These are phyloP conservation scores for Orchesellides sinensis DNA, from an alignment of 2,888 invertebrate genomes.

Conservation along the genomic window DNA sequence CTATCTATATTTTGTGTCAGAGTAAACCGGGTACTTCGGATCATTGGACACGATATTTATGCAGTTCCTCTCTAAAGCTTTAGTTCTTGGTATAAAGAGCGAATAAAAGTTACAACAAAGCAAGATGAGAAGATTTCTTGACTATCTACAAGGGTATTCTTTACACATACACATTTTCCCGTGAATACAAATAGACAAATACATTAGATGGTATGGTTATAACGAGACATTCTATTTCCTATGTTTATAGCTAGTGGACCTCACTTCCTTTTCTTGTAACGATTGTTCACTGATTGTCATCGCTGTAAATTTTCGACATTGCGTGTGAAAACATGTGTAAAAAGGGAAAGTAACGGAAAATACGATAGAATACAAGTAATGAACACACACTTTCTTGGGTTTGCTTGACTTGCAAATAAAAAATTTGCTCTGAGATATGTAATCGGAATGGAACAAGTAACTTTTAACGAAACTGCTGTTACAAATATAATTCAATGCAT, in stretches of 20 bases:
- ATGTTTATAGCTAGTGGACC: slow-evolving; percentile 59
- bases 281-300: slow-evolving; percentile 58
- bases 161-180: background rate
- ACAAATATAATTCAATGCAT: too few species aligned
- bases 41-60: slow-evolving; percentile 75
- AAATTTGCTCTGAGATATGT: too few species aligned
- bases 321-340: slow-evolving; percentile 65
- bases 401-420: too few species aligned
- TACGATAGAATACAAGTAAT: too few species aligned
- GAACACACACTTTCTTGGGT: too few species aligned
- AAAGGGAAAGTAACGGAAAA: slow-evolving; percentile 17
- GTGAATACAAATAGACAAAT: background rate
- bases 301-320: slow-evolving; percentile 58
- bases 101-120: background rate
- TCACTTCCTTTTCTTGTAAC: slow-evolving; percentile 53
- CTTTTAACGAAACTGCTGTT: too few species aligned
- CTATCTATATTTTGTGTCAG: slow-evolving; percentile 39
- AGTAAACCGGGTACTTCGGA: slow-evolving; percentile 73
- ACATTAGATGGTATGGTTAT: too few species aligned
- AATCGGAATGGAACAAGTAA: too few species aligned
- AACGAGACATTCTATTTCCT: slow-evolving; percentile 35
- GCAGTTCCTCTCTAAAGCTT: slow-evolving; percentile 63
- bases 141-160: background rate
- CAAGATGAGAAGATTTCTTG: background rate
- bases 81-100: background rate